Evolutionary conservation across 2,797 vertebrate species (phyloP).

Genomic region (Betta splendens): DNA sequence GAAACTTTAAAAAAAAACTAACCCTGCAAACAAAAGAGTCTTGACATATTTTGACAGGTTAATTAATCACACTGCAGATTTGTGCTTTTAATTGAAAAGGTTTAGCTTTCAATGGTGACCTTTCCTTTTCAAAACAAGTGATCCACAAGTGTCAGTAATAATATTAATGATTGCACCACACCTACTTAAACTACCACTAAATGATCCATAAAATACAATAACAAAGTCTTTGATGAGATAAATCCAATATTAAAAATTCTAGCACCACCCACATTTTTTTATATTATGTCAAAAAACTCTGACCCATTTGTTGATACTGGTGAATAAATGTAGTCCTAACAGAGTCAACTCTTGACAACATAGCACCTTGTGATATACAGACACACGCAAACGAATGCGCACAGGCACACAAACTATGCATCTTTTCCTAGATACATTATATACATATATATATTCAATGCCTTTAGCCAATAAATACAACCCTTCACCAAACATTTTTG

Average conservation of each 20-base stretch:
- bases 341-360: background rate
- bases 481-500: no score
- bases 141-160: background rate
- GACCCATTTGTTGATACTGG: background rate
- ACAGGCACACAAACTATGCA: slow-evolving; percentile 28
- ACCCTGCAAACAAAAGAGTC: no score
- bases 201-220: background rate
- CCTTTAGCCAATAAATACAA: no score
- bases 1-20: background rate
- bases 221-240: background rate
- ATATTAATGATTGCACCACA: background rate
- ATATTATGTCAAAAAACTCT: background rate
- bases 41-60: background rate
- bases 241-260: background rate
- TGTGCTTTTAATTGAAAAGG: background rate
- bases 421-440: no score
- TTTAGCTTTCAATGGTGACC: background rate
- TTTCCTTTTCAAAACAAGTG: background rate
- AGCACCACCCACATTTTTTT: slow-evolving; percentile 1
- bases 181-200: background rate
- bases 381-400: slow-evolving; percentile 3
- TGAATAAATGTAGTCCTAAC: slow-evolving; percentile 17
- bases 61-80: background rate
- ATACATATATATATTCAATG: no score
- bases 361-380: slow-evolving; percentile 2